phyloP scores from a whole-genome alignment of 92 coral and sea anemone species.

The Phenganax subtilis region DNA sequence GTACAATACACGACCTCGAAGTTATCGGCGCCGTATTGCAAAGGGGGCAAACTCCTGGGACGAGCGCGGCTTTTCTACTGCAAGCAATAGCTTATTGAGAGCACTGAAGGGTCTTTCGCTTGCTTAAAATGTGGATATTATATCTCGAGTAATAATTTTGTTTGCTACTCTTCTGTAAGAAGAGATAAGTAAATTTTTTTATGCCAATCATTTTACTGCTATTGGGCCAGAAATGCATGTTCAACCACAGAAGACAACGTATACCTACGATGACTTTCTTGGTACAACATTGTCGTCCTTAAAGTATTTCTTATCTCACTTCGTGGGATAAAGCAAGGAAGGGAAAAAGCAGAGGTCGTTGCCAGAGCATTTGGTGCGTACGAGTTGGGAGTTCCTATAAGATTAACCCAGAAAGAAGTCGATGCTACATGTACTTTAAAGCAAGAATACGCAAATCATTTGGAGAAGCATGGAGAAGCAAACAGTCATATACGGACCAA shows the following conservation, averaged over 20 bases:
- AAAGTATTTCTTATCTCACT: constrained; percentile 15
- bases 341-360: constrained; percentile 13
- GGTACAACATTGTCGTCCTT: background rate
- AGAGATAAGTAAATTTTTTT: too few relatives aligned
- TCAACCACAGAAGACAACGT: constrained; percentile 18
- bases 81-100: background rate
- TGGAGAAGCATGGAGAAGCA: background rate
- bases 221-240: background rate
- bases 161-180: background rate
- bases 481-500: too few relatives aligned
- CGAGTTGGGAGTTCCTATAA: too few relatives aligned
- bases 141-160: background rate
- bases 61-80: background rate
- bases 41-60: background rate
- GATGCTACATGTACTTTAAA: background rate
- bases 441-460: constrained; percentile 24
- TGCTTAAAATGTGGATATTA: background rate
- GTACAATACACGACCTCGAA: background rate
- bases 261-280: constrained; percentile 26
- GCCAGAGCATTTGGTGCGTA: too few relatives aligned
- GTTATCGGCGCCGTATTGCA: background rate
- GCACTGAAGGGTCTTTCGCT: background rate
- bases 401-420: too few relatives aligned
- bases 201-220: too few relatives aligned
- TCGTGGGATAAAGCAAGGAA: constrained; percentile 18